Evolutionary conservation across 2,797 vertebrate species (phyloP), one percentile per base, ranked within the genome.

Genomic region (Epinephelus coioides): DNA sequence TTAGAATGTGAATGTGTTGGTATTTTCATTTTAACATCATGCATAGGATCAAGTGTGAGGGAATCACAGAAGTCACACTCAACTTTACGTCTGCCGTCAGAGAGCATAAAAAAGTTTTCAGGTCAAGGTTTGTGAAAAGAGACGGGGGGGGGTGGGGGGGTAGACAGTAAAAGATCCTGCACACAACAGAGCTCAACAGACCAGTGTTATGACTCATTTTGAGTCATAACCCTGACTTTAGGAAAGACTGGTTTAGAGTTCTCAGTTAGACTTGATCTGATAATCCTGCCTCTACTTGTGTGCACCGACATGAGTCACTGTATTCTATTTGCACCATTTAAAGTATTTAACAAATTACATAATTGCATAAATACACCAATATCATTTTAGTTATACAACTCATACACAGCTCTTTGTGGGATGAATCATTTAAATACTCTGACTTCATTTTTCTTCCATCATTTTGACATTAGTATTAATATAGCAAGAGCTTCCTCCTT

Each of bases 391-490:
- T 78, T 84, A 65, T 21, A 6, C 40, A 81, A 68, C 65, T 75
- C 40, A 12, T 46, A 56, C 80, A 49, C 50, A 21, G 27, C 67
- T 73, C 49, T 66, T 69, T 43, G 59, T 46, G 68, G 61, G 56
- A 84, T 85, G 80, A 71, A 81, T 84, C 66, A 78, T 74, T 88
- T 74, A 83, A 84, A 88, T 77, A 19, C 63, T 60, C 61, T 54
- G 69, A 83, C 77, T 86, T 81, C 44, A 80, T 86, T 79, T 85
- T 73, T 60, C 87, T 68, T 82, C 82, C 78, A 80, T 90, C 83
- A 76, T 86, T 86, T 89, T 82, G 69, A 81, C 75, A 86, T 89
- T 81, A 79, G 81, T 81, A 83, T 88, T 87, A 89, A 90, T 80
- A 80, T n/a, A 86, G 90, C 78, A 79, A 76, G 78, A 81, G 78